Percentiles rank a stretch among this genome's conserved stretches.
Conservation (phyloP, 2,888 invertebrate genomes). For the Caenorhabditis zanzibari region DNA sequence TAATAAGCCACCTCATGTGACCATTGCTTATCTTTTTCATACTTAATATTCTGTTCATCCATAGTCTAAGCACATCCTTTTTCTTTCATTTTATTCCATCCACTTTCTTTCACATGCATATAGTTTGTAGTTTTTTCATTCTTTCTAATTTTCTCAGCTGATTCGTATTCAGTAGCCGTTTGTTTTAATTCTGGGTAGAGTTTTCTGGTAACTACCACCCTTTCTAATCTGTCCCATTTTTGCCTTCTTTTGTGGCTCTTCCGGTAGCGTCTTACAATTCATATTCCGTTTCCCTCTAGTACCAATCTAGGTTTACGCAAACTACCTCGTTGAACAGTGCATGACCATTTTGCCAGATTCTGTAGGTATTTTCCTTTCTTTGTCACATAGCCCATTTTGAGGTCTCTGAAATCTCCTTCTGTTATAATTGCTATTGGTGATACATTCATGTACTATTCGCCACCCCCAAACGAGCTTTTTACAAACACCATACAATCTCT, state of each 20-base stretch:
- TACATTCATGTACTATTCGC: conserved; percentile 51
- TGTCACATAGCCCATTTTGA: background rate
- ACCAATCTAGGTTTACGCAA: background rate
- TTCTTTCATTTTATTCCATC: background rate
- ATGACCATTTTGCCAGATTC: background rate
- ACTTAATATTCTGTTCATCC: conserved; percentile 35
- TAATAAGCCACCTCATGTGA: conserved; percentile 52
- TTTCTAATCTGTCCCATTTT: conserved; percentile 37
- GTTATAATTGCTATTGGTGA: conserved; percentile 32
- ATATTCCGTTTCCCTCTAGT: conserved; percentile 12
- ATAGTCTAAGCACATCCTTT: conserved; percentile 19
- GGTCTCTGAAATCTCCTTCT: conserved; percentile 5
- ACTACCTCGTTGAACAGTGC: conserved; percentile 34
- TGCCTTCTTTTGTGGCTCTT: conserved; percentile 20
- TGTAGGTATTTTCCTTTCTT: background rate
- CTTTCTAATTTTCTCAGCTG: background rate
- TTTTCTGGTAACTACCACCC: conserved; percentile 10
- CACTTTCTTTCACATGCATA: conserved; percentile 8
- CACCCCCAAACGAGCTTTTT: conserved; percentile 35
- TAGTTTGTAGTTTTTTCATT: conserved; percentile 14
- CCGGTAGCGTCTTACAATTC: conserved; percentile 27
- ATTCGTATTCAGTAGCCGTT: background rate
- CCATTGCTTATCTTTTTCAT: background rate
- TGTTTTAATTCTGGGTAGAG: background rate
- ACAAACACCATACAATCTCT: conserved; percentile 39